Evolutionary conservation across 2,797 vertebrate genomes (phyloP).

Genomic region (Ctenopoma kingsleyae): DNA sequence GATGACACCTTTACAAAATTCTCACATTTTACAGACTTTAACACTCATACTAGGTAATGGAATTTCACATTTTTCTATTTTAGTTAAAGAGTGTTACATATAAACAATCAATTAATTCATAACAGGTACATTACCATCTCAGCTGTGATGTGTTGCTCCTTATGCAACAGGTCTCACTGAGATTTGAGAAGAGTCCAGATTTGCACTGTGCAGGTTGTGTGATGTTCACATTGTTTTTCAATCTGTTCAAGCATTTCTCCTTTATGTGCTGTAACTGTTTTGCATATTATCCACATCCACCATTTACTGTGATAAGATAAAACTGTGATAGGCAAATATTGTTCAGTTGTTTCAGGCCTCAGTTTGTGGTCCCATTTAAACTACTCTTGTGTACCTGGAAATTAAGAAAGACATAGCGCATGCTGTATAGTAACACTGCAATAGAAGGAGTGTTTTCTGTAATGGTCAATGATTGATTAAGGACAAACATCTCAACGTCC

Average conservation of each 20-base stretch:
- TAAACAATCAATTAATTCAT: neutral
- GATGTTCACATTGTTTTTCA: neutral
- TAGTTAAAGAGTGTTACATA: neutral
- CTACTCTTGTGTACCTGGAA: neutral
- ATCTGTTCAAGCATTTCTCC: neutral
- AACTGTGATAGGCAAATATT: neutral
- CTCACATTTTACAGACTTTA: no score
- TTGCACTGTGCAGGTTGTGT: neutral
- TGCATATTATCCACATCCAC: neutral
- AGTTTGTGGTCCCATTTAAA: neutral
- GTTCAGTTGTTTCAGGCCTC: neutral
- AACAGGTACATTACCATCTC: neutral
- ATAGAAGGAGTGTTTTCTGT: constrained; percentile 19
- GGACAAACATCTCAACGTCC: constrained; percentile 24
- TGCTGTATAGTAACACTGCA: constrained; percentile 10
- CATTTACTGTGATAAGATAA: neutral
- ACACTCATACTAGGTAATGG: no score
- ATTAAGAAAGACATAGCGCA: neutral
- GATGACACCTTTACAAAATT: no score
- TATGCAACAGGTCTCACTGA: neutral
- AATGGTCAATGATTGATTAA: constrained; percentile 60
- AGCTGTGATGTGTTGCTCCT: neutral
- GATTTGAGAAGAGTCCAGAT: neutral
- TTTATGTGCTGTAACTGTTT: neutral
- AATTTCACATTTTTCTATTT: neutral